Base-by-base conservation (phyloP, 2,888 invertebrate genomes). In the Leptopterna dolabrata region DNA sequence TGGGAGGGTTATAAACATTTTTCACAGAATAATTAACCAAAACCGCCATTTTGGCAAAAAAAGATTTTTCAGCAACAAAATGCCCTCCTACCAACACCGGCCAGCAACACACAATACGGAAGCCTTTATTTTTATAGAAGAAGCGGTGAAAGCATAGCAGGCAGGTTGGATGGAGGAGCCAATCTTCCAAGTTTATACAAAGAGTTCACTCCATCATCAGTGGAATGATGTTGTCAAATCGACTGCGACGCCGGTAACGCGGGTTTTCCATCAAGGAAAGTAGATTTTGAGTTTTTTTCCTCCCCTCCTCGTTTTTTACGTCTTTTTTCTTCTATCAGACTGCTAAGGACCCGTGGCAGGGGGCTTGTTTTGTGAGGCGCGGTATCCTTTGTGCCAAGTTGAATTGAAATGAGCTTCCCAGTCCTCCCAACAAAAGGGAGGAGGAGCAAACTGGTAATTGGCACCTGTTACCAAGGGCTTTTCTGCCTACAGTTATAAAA, bases 381-480 rank as follows among this genome's bases (percentile, higher is more conserved):
- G 78, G 73, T 41, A 41, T 73, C 78, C 45, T 78, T 78, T 78
- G 78, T 45, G 45, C 78, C 41, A 45, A 78, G 78, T 78, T 78
- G 78, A 78, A 78, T 78, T 78, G 78, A 78, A 45, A 78, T 78
- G 78, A 78, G 78, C 78, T 78, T 78, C 78, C 78, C 78, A 45
- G 78, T 78, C 78, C 78, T 78, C 24, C 19, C 78, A 78, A 78
- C 78, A 78, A 78, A n/a, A 78, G 45, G 78, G 45, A 63, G 24
- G 63, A 45, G 78, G 73, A 30, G 45, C n/a, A 45, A 78, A 78
- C 78, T 45, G 78, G 78, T 78, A 78, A 78, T 78, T 78, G 78
- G 78, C 78, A 78, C 78, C 78, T 78, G 78, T 78, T 78, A 78
- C 41, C 78, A 78, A 78, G 45, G 45, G 78, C 43, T 45, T 78